phyloP scores from a whole-genome alignment of 2,797 vertebrate species.

The Anableps anableps region DNA sequence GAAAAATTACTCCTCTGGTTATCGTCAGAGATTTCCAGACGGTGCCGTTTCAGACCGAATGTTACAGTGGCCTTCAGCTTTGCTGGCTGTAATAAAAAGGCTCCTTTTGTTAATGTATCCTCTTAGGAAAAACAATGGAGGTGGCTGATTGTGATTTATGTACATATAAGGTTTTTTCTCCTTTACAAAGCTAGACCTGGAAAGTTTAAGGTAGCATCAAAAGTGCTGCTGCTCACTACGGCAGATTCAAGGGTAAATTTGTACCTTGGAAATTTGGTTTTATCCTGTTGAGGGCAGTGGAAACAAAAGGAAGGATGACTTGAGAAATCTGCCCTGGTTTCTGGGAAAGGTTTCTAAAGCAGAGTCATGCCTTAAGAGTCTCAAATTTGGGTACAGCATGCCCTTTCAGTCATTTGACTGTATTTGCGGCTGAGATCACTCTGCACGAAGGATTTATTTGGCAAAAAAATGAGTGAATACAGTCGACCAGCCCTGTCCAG shows the following conservation, averaged over 20 bases:
- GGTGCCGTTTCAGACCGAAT: not conserved
- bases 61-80: not conserved
- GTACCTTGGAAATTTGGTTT: not conserved
- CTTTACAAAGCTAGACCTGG: not conserved
- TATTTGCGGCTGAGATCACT: constrained; percentile 45
- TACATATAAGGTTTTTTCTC: too few species aligned
- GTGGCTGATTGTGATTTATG: not conserved
- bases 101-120: not conserved
- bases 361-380: not conserved
- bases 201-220: not conserved
- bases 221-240: not conserved
- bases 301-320: not conserved
- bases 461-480: constrained; percentile 22
- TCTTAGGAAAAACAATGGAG: not conserved
- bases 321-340: not conserved
- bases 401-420: not conserved
- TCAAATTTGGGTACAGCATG: not conserved
- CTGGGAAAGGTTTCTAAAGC: not conserved
- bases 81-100: not conserved
- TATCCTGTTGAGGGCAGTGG: not conserved
- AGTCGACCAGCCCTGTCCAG: constrained; percentile 44
- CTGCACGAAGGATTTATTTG: constrained; percentile 55
- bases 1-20: not conserved
- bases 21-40: not conserved
- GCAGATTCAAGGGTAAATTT: not conserved